These are phyloP conservation scores for Mechanitis messenoides DNA, from an alignment of 2,888 invertebrate species.

Conservation along the genomic window DNA sequence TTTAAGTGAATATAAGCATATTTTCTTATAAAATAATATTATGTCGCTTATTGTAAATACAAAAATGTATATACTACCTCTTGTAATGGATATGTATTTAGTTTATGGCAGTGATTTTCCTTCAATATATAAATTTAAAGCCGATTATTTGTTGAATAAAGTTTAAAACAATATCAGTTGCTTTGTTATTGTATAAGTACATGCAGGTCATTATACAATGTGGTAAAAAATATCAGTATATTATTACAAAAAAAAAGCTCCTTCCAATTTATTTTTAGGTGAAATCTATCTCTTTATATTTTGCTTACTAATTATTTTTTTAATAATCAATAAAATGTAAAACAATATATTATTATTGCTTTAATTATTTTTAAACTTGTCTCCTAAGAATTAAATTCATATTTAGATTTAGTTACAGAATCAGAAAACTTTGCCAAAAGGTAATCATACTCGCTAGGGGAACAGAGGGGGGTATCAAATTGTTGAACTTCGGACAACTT, in stretches of 20 bases:
- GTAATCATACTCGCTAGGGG: constrained; percentile 79
- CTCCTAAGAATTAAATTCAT: neutral
- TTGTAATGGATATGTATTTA: constrained; percentile 6
- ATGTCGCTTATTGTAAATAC: constrained; percentile 6
- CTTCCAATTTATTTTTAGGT: too few relatives aligned
- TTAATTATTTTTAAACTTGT: neutral
- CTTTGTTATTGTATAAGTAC: neutral
- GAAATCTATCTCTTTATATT: too few relatives aligned
- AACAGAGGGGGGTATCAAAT: constrained; percentile 91
- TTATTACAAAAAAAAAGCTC: too few relatives aligned
- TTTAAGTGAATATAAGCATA: too few relatives aligned
- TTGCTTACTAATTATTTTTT: too few relatives aligned
- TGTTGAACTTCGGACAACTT: constrained; percentile 89
- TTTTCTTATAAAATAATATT: too few relatives aligned
- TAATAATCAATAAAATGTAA: too few relatives aligned
- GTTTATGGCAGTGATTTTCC: constrained; percentile 12
- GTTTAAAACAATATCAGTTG: neutral
- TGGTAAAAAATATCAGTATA: too few relatives aligned
- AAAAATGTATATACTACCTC: neutral
- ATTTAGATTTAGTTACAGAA: constrained; percentile 1
- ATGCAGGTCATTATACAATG: neutral
- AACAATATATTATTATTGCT: too few relatives aligned
- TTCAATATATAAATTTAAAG: constrained; percentile 5
- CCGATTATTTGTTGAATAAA: constrained; percentile 1
- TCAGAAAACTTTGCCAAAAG: constrained; percentile 7